Conservation (phyloP, 2,113 vertebrate genomes). For the Ammodytes dubius region DNA sequence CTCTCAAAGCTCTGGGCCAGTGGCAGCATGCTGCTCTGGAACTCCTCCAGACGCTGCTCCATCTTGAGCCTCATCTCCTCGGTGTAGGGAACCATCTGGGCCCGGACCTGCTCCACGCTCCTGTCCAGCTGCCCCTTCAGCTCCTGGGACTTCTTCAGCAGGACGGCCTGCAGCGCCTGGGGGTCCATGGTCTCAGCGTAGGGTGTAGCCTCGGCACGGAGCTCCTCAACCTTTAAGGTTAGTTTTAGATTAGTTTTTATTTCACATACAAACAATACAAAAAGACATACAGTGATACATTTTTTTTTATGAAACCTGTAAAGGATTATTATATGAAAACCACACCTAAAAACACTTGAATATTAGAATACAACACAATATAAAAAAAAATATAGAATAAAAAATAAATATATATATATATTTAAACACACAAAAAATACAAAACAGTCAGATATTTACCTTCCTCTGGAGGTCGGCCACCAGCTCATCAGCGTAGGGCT, state of each 20-base stretch:
- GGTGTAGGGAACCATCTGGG: slow-evolving; percentile 64
- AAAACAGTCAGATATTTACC: slow-evolving; percentile 44
- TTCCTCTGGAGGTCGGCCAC: slow-evolving; percentile 79
- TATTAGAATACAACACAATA: no score
- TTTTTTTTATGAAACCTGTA: no score
- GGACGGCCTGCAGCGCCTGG: slow-evolving; percentile 45
- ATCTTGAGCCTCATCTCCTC: slow-evolving; percentile 61
- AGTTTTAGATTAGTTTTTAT: no score
- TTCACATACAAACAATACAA: no score
- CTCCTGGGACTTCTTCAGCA: slow-evolving; percentile 60
- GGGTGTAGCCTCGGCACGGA: slow-evolving; percentile 74
- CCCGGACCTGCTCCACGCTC: slow-evolving; percentile 54
- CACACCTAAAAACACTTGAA: no score
- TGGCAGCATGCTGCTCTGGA: slow-evolving; percentile 73
- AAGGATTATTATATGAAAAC: no score
- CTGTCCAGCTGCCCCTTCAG: slow-evolving; percentile 56
- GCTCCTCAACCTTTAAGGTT: slow-evolving; percentile 65
- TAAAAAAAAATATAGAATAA: no score
- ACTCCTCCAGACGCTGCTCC: slow-evolving; percentile 68
- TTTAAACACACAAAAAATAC: no score
- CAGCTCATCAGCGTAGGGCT: slow-evolving; percentile 76
- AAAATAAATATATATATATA: no score
- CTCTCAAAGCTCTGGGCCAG: slow-evolving; percentile 71
- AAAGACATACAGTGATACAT: no score
- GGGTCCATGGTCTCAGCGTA: slow-evolving; percentile 56